A percentile compares a stretch with the other conserved stretches of the same genome.
Evolutionary conservation across 2,888 invertebrate genomes (phyloP).

Genomic region (Athrips mouffetella): DNA sequence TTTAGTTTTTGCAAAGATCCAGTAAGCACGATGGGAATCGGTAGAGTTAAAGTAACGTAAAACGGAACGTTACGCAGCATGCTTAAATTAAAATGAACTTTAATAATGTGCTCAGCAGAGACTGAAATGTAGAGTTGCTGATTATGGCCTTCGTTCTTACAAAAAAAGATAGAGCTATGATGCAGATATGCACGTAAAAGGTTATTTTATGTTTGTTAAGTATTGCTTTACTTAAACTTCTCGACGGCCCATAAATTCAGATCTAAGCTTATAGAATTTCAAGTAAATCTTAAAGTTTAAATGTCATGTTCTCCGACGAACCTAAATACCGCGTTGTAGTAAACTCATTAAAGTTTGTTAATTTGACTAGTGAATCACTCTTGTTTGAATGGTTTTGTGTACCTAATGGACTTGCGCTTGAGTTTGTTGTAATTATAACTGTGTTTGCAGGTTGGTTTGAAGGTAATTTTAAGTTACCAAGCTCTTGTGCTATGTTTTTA

Average conservation of each 20-base stretch:
- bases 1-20: too few relatives aligned
- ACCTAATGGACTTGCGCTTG: not conserved
- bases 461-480: too few relatives aligned
- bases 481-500: not conserved
- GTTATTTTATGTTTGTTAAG: constrained; percentile 49
- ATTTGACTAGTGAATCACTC: not conserved
- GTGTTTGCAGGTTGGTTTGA: not conserved
- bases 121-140: constrained; percentile 23
- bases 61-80: constrained; percentile 28
- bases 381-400: not conserved
- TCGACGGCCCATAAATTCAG: constrained; percentile 32
- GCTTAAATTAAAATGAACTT: constrained; percentile 37
- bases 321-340: too few relatives aligned
- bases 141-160: constrained; percentile 45
- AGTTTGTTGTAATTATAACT: not conserved
- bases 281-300: not conserved
- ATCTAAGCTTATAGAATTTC: not conserved
- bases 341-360: not conserved
- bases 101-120: constrained; percentile 28
- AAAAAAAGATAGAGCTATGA: constrained; percentile 47
- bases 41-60: too few relatives aligned
- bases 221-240: constrained; percentile 25
- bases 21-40: too few relatives aligned
- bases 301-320: too few relatives aligned
- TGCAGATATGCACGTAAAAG: constrained; percentile 49